These are phyloP conservation scores for Leucoma salicis DNA, from an alignment of 2,888 invertebrate genomes.

Conservation along the genomic window DNA sequence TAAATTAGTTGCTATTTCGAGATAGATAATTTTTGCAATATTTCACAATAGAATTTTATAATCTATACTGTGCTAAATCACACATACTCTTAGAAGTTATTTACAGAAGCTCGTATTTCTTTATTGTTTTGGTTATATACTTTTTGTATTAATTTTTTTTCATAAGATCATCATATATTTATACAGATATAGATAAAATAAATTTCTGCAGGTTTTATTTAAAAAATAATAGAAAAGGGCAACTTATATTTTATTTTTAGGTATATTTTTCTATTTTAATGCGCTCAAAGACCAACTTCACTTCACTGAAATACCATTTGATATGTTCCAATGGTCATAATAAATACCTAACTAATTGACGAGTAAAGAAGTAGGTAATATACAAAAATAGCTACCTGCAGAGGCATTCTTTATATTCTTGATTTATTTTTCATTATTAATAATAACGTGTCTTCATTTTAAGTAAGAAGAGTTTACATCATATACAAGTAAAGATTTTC, in stretches of 20 bases:
- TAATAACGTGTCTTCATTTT: background rate
- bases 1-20: no score
- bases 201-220: no score
- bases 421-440: no score
- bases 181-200: background rate
- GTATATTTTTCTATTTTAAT: background rate
- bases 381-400: constrained; percentile 51
- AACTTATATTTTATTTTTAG: background rate
- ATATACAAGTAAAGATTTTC: background rate
- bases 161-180: constrained; percentile 8
- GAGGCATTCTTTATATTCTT: constrained; percentile 17
- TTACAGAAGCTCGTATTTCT: constrained; percentile 42
- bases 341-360: constrained; percentile 51
- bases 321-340: constrained; percentile 48
- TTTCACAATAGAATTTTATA: no score
- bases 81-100: constrained; percentile 27
- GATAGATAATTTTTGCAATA: no score
- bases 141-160: constrained; percentile 4
- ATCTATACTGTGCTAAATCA: no score
- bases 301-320: constrained; percentile 26
- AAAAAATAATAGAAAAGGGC: no score
- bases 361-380: constrained; percentile 38
- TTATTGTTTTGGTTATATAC: constrained; percentile 11
- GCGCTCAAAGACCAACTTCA: background rate
- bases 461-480: background rate